Base-by-base conservation (phyloP, 2,113 vertebrate species). In the Eublepharis macularius region DNA sequence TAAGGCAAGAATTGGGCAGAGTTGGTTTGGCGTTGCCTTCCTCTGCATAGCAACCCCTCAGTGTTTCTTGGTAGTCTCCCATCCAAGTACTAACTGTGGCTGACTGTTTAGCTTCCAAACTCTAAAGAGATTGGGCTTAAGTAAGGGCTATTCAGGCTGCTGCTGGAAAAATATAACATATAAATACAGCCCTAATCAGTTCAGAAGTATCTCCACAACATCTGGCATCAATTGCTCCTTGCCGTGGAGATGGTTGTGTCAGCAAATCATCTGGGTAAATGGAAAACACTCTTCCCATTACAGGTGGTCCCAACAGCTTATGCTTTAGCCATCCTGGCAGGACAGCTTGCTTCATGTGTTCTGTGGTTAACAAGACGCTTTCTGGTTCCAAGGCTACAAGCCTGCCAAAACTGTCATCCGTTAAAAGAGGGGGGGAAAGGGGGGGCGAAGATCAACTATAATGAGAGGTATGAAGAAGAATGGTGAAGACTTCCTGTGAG, bases 391-490 rank as follows among this genome's bases (percentile, higher is more conserved):
- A 36, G 6, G 17, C 45, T 83, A 17, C 75, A 70, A 85, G 82
- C 86, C 80, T 47, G 60, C 51, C 21, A 70, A 1, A 80, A 89
- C 84, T 94, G 94, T 89, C 84, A 91, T 81, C 2, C 0, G 57
- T 68, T 74, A 76, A 91, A 89, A 93, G 84, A 68, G 93, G 85
- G 90, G 90, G 83, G 88, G 74, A 88, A 94, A 24, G 65, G 66
- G n/a, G n/a, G n/a, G n/a, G n/a, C n/a, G 84, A 92, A 90, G 85
- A 89, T 1, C 87, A 85, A 93, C 65, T 87, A 26, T 89, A 93
- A 92, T 90, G 76, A 81, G 29, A 57, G 4, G 47, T 87, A 92
- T 32, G 57, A 76, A 12, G n/a, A 54, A 86, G 80, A 94, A 92
- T 93, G 2, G 80, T 26, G 68, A 90, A 83, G 89, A 57, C 26